Evolutionary conservation across 2,113 vertebrate genomes (phyloP), one percentile per base, ranked within the genome.

Genomic region (Eclectus roratus): DNA sequence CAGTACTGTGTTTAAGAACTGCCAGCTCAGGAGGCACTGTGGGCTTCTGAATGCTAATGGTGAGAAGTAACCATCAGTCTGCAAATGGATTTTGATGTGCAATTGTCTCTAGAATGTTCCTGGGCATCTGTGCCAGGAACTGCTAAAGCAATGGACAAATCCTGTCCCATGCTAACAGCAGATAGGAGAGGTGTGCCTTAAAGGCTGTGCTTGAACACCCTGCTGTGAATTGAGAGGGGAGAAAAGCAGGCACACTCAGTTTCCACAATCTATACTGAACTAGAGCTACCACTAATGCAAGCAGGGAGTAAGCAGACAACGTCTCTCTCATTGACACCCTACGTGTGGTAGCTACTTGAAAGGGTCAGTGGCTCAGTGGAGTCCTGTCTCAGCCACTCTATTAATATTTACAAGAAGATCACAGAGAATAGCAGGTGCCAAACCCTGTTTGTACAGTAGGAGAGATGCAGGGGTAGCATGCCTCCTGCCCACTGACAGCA

Each of bases 251-350:
- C 14, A 56, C 12, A 49, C 28, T 39, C n/a, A 6, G 25, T 41
- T 70, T 86, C 55, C 64, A 55, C 1, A 1, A 35, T 10, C 65
- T 44, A 21, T 11, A 37, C 5, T 46, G 23, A 65, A 50, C 35
- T 47, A 50, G 56, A 52, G 14, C 4, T 25, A 69, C 19, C 5
- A 9, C 6, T 70, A 58, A 24, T 3, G n/a, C 23, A 66, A 70
- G 37, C 6, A 37, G 4, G 8, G 7, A 53, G 31, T 10, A 11
- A 66, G 47, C 11, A 56, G 50, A 50, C 17, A 50, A 61, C 7
- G 8, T 41, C 11, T 41, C 50, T 55, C 17, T 31, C 53, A 60
- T 0, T 0, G 3, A 49, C 7, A 49, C 2, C 11, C 16, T 31
- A 6, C 8, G 33, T 0, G 2, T 8, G 14, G 41, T 11, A 64